Base-by-base conservation (phyloP, 2,888 invertebrate genomes). In the Seira ritae region DNA sequence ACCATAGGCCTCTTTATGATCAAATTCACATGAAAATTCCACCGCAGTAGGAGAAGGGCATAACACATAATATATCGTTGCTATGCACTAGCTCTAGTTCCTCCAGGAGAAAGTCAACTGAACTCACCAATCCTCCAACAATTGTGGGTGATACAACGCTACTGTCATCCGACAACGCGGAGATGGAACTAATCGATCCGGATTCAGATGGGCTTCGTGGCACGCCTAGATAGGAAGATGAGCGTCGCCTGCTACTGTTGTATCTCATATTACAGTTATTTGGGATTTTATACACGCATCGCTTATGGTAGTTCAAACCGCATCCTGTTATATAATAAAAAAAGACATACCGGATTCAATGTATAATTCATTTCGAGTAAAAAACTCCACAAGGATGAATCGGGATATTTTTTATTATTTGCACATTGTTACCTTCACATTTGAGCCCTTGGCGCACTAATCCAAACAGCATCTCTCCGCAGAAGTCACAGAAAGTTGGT, bases 401-500 rank as follows among this genome's bases (percentile, higher is more conserved):
- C 62, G 23, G 31, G 66, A n/a, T n/a, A n/a, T n/a, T n/a, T n/a
- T 70, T 71, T 68, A 66, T 68, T 8, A 69, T 55, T 77, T 23
- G 24, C 37, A 31, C 65, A 24, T 20, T 6, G 15, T 12, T 91
- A 98, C 98, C 98, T 93, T 99, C 98, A 92, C 99, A 99, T 92
- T 99, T 99, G 89, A 99, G 94, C 86, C 99, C 99, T 92, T 99
- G 99, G 79, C 98, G 94, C 86, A 99, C 98, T 87, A 99, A 93
- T 1, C 99, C 99, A 92, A 99, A 99, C 42, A 99, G 94, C 97
- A 99, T 98, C 92, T 99, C 99, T 50, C 99, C 99, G 92, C 99
- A 99, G 92, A 98, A 98, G 93, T 99, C 99, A 92, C 99, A 99
- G 93, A 99, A 99, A 86, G 99, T 98, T 85, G 99, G 99, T 88